Percentiles rank a stretch among this genome's conserved stretches.
Evolutionary conservation across 2,113 vertebrate genomes (phyloP).

Genomic region (Brachypodius melanocephalos): DNA sequence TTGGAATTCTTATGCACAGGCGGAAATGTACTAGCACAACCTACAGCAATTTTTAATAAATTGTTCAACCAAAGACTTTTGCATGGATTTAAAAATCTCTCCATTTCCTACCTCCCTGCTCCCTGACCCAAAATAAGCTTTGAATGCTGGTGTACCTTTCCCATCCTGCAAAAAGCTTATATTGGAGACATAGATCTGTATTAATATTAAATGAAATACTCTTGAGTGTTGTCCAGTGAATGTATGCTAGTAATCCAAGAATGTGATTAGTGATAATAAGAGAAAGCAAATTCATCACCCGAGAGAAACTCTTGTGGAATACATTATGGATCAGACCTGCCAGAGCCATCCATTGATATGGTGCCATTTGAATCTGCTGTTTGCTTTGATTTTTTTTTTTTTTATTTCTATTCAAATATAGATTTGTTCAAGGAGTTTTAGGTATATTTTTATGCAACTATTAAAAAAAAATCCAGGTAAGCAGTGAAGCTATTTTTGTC

Average conservation of each 20-base stretch:
- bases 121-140: background rate
- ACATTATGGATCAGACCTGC: background rate
- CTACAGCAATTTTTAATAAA: background rate
- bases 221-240: background rate
- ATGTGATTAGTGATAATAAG: background rate
- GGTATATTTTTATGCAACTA: background rate
- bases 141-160: background rate
- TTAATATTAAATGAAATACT: background rate
- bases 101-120: fast-evolving
- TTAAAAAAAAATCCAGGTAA: background rate
- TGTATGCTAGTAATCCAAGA: background rate
- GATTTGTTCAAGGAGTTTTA: background rate
- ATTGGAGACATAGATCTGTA: background rate
- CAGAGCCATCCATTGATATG: background rate
- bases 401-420: background rate
- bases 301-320: background rate
- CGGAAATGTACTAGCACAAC: background rate
- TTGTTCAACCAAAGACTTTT: background rate
- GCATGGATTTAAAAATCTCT: background rate
- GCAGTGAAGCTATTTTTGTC: background rate
- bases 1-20: background rate
- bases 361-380: background rate
- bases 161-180: background rate
- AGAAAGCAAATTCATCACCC: background rate
- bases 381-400: background rate